Percentiles rank a stretch among this genome's conserved stretches.
Evolutionary conservation across 2,797 vertebrate species (phyloP).

Genomic region (Periparus ater): DNA sequence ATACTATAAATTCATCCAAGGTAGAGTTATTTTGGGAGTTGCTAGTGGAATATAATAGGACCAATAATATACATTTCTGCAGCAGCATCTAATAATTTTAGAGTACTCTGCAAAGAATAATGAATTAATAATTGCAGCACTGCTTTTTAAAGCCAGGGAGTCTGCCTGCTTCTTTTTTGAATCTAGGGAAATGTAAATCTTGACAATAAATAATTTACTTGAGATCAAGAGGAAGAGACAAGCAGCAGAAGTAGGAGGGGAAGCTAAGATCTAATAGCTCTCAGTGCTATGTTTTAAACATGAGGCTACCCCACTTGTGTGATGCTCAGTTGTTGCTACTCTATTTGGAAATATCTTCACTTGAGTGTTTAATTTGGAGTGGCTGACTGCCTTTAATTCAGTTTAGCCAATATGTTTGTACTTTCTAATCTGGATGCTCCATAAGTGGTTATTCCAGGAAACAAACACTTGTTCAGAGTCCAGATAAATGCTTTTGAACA

Average conservation of each 20-base stretch:
- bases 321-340: neutral
- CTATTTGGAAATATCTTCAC: slow-evolving; percentile 26
- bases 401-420: slow-evolving; percentile 31
- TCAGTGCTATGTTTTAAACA: slow-evolving; percentile 29
- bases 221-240: slow-evolving; percentile 27
- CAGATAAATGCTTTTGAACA: neutral
- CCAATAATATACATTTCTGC: slow-evolving; percentile 10
- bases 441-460: slow-evolving; percentile 7
- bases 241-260: slow-evolving; percentile 2
- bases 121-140: slow-evolving; percentile 46
- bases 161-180: slow-evolving; percentile 9
- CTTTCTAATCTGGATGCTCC: slow-evolving; percentile 13
- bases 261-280: slow-evolving; percentile 17
- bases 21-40: slow-evolving; percentile 6
- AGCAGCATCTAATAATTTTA: neutral
- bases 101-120: slow-evolving; percentile 15
- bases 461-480: neutral
- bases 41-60: neutral
- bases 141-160: neutral
- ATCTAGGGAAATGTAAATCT: slow-evolving; percentile 17
- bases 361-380: slow-evolving; percentile 31
- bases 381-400: slow-evolving; percentile 35
- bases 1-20: neutral
- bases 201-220: slow-evolving; percentile 53
- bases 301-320: slow-evolving; percentile 9